Percentiles rank a stretch among this genome's conserved stretches.
phyloP scores from a whole-genome alignment of 2,113 vertebrate species.

The Leptobrachium leishanense region DNA sequence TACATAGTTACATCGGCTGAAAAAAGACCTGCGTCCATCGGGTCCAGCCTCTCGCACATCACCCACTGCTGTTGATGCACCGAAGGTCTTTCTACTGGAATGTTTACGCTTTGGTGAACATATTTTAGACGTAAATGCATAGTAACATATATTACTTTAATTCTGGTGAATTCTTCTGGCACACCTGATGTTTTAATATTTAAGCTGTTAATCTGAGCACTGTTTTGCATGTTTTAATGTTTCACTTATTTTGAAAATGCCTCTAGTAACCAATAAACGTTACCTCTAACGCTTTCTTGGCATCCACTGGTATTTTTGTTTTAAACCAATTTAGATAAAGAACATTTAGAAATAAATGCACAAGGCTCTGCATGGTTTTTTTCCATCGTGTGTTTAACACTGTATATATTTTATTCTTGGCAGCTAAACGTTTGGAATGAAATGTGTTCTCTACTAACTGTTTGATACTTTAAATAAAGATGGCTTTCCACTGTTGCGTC shows the following conservation, averaged over 20 bases:
- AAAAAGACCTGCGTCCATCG: too few species aligned
- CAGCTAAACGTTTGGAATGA: neutral
- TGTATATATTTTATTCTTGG: neutral
- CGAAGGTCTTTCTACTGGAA: too few species aligned
- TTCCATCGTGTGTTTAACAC: neutral
- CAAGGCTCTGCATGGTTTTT: neutral
- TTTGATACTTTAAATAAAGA: conserved; percentile 6
- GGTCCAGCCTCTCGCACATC: too few species aligned
- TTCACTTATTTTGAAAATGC: neutral
- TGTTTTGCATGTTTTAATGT: neutral
- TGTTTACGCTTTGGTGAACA: too few species aligned
- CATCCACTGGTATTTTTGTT: neutral
- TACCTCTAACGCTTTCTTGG: neutral
- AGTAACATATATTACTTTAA: too few species aligned
- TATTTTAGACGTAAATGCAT: too few species aligned
- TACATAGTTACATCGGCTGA: too few species aligned
- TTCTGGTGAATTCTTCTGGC: too few species aligned
- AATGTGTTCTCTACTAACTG: conserved; percentile 1
- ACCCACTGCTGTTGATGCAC: too few species aligned
- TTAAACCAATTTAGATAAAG: neutral
- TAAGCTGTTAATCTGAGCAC: neutral
- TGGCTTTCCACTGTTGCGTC: neutral
- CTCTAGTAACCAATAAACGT: neutral
- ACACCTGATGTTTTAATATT: too few species aligned
- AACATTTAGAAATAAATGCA: neutral